Conservation (phyloP, 2,888 invertebrate genomes). For the Cremastinae sp. region DNA sequence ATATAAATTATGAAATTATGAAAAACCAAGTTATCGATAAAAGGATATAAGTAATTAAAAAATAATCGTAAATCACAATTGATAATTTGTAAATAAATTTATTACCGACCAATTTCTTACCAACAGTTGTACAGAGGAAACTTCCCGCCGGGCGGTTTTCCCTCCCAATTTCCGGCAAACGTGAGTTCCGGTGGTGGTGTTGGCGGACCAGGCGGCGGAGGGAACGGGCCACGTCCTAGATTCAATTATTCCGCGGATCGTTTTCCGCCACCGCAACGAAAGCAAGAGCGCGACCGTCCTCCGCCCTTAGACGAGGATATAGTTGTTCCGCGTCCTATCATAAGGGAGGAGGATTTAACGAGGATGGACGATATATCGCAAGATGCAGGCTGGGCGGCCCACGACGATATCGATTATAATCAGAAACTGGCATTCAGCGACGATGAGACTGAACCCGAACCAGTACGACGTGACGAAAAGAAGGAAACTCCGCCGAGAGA, state of each 20-base stretch:
- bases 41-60: too few relatives aligned
- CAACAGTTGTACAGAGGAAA: constrained; percentile 80
- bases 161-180: constrained; percentile 76
- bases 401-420: constrained; percentile 96
- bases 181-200: constrained; percentile 69
- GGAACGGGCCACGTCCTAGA: constrained; percentile 73
- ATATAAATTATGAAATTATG: too few relatives aligned
- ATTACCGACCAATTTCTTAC: constrained; percentile 25
- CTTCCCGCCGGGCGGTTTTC: constrained; percentile 77
- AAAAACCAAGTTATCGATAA: too few relatives aligned
- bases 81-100: not conserved
- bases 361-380: constrained; percentile 95
- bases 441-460: constrained; percentile 85
- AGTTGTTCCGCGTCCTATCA: constrained; percentile 90
- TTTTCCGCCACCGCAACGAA: constrained; percentile 74
- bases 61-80: constrained; percentile 3
- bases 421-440: constrained; percentile 97
- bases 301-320: constrained; percentile 83
- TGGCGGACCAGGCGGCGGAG: constrained; percentile 48
- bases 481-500: constrained; percentile 70
- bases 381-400: constrained; percentile 95
- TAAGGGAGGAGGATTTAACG: constrained; percentile 95
- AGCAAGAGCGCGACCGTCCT: constrained; percentile 71
- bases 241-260: constrained; percentile 76
- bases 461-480: constrained; percentile 69